phyloP scores from a whole-genome alignment of 1,140 invertebrate genomes.

The Zeugodacus cucurbitae region DNA sequence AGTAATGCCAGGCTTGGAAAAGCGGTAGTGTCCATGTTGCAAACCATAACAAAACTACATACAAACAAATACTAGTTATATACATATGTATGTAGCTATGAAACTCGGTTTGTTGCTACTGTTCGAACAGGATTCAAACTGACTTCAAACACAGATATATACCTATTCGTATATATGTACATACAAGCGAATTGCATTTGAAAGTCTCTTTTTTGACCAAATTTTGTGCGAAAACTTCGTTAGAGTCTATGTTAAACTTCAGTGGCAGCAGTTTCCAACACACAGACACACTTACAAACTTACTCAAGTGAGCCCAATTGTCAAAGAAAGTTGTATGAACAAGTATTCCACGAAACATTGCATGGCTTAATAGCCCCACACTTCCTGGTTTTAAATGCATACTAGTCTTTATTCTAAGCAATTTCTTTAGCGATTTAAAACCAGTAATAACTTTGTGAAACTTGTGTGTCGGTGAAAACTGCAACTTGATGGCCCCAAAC shows the following conservation, averaged over 20 bases:
- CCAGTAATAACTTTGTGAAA: not conserved
- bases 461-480: not conserved
- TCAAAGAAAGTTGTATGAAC: slow-evolving; percentile 16
- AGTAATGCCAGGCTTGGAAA: not conserved
- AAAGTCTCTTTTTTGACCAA: not conserved
- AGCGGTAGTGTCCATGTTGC: not conserved
- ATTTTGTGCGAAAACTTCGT: not conserved
- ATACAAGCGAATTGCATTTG: not conserved
- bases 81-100: not conserved
- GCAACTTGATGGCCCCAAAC: not conserved
- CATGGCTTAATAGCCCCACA: not conserved
- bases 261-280: not conserved
- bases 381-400: slow-evolving; percentile 48
- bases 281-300: not conserved
- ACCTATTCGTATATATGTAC: not conserved
- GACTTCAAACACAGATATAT: not conserved
- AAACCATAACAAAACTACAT: not conserved
- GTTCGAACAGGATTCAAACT: not conserved
- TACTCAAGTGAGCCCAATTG: not conserved
- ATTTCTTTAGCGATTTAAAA: not conserved
- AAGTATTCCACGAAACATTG: not conserved
- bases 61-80: not conserved
- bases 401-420: not conserved
- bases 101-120: not conserved
- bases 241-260: not conserved